phyloP scores from a whole-genome alignment of 2,113 vertebrate genomes.

The Alouatta palliata region DNA sequence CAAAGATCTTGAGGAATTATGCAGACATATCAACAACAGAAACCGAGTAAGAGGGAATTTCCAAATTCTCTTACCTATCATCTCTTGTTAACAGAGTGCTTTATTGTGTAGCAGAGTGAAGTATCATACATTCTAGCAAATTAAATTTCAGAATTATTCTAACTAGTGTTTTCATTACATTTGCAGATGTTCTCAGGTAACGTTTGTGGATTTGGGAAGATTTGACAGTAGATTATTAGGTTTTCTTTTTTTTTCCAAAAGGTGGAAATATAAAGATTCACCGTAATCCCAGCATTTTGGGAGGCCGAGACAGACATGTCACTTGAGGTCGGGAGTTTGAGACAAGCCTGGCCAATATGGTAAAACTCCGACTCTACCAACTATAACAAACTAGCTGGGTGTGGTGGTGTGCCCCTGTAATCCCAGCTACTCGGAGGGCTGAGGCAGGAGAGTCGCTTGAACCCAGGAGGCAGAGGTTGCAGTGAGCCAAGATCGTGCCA shows the following conservation, averaged over 20 bases:
- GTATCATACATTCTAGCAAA: neutral
- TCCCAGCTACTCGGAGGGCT: no score
- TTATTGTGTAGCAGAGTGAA: neutral
- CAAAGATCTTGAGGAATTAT: constrained; percentile 91
- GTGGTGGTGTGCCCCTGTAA: no score
- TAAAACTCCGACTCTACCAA: no score
- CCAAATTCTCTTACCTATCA: neutral
- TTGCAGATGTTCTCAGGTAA: neutral
- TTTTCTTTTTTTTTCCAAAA: neutral
- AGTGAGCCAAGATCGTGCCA: no score
- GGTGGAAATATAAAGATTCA: neutral
- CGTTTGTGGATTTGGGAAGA: neutral
- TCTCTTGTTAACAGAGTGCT: neutral
- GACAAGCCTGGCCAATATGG: no score
- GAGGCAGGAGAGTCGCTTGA: no score
- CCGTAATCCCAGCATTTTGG: no score
- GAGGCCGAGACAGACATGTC: no score
- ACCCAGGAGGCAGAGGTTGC: no score
- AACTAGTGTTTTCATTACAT: neutral
- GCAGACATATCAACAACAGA: constrained; percentile 93
- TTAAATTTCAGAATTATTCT: neutral
- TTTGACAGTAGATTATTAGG: neutral
- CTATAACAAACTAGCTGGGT: no score
- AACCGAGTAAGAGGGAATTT: constrained; percentile 88
- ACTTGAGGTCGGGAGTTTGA: no score